phyloP scores from a whole-genome alignment of 2,113 vertebrate genomes.

The Ceratotherium simum region DNA sequence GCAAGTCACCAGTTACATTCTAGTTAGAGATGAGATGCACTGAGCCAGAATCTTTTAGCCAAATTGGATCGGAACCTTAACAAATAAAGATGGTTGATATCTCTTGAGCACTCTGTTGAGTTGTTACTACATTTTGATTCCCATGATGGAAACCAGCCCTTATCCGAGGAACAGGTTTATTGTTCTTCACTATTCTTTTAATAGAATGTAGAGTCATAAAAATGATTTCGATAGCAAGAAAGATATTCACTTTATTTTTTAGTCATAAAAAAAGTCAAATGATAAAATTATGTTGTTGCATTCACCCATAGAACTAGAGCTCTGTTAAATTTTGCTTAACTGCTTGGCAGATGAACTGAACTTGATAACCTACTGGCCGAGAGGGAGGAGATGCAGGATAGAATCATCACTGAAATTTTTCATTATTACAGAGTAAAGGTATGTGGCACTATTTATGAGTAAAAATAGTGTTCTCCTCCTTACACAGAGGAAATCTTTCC shows the following conservation, averaged over 20 bases:
- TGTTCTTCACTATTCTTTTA: background rate
- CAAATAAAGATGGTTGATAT: background rate
- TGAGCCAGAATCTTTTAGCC: background rate
- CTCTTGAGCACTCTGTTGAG: background rate
- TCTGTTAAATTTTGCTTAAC: background rate
- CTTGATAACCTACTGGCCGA: background rate
- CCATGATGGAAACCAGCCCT: background rate
- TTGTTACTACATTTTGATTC: background rate
- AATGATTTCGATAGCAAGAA: background rate
- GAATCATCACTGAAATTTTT: background rate
- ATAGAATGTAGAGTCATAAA: background rate
- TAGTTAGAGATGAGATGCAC: background rate
- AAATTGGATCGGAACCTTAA: background rate
- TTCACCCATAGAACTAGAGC: background rate
- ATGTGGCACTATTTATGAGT: background rate
- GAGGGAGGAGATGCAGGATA: background rate
- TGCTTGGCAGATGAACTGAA: background rate
- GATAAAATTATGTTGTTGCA: background rate
- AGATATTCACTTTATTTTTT: background rate
- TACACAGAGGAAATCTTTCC: background rate
- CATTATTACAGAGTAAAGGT: background rate
- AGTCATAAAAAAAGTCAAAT: background rate
- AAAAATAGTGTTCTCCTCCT: conserved; percentile 9
- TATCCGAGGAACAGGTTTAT: background rate
- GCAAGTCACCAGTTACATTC: background rate